Conservation (phyloP, 2,113 vertebrate species). For the Noctilio leporinus region DNA sequence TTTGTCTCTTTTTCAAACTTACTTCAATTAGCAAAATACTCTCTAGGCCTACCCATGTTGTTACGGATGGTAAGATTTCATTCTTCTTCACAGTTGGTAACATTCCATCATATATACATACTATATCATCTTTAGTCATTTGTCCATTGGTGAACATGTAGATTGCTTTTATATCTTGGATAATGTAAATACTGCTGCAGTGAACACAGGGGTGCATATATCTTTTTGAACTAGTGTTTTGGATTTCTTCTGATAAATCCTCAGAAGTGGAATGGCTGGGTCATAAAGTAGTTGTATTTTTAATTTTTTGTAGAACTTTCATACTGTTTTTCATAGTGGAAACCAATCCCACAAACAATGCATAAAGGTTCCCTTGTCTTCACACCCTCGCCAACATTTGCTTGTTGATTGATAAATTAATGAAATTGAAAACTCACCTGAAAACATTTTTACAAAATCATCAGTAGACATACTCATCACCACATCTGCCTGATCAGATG, state of each 20-base stretch:
- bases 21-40: not conserved
- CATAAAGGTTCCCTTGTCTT: not conserved
- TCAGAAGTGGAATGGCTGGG: not conserved
- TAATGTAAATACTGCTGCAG: not conserved
- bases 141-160: not conserved
- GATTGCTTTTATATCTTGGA: not conserved
- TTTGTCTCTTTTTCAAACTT: not conserved
- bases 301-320: not conserved
- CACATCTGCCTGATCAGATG: conserved; percentile 84
- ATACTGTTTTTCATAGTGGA: not conserved
- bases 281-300: not conserved
- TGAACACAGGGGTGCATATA: not conserved
- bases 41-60: not conserved
- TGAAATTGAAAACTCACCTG: conserved; percentile 79
- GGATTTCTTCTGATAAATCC: not conserved
- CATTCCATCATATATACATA: not conserved
- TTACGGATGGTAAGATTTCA: not conserved
- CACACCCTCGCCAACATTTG: not conserved
- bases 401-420: not conserved
- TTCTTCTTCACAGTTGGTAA: not conserved
- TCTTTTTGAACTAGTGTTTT: not conserved
- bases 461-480: conserved; percentile 90
- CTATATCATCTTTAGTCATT: not conserved
- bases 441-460: conserved; percentile 94
- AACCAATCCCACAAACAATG: not conserved